These are phyloP conservation scores for Girardinus metallicus DNA, from an alignment of 2,797 vertebrate genomes.

Conservation along the genomic window DNA sequence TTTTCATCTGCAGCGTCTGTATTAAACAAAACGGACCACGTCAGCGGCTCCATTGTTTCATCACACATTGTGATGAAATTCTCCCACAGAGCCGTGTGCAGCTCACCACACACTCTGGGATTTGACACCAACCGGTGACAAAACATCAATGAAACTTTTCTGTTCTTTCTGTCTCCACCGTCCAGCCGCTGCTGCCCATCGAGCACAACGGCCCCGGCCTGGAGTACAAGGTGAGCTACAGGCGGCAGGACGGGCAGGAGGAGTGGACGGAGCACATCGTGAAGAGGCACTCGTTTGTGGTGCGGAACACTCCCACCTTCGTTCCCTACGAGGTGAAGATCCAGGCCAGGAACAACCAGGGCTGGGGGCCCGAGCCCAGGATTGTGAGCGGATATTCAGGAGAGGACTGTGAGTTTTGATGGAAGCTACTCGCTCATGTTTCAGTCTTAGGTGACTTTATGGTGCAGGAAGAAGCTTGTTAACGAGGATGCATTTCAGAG, in stretches of 20 bases:
- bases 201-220: slow-evolving; percentile 93
- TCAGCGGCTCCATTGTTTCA: slow-evolving; percentile 65
- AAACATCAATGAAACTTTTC: slow-evolving; percentile 38
- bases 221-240: slow-evolving; percentile 93
- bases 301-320: slow-evolving; percentile 90
- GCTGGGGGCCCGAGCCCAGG: slow-evolving; percentile 88
- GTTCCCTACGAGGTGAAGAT: slow-evolving; percentile 94
- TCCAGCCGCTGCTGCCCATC: slow-evolving; percentile 86
- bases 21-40: slow-evolving; percentile 58
- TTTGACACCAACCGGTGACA: slow-evolving; percentile 45
- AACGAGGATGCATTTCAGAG: neutral
- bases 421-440: neutral
- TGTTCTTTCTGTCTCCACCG: slow-evolving; percentile 13
- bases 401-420: slow-evolving; percentile 89
- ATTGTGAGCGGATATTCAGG: slow-evolving; percentile 89
- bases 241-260: slow-evolving; percentile 78
- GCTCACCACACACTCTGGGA: slow-evolving; percentile 44
- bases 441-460: neutral
- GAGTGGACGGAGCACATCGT: slow-evolving; percentile 90
- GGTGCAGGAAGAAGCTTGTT: neutral
- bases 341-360: slow-evolving; percentile 88
- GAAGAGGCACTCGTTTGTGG: slow-evolving; percentile 88
- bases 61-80: slow-evolving; percentile 49
- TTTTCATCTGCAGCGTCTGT: slow-evolving; percentile 57
- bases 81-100: slow-evolving; percentile 33